These are phyloP conservation scores for Mus caroli DNA, from an alignment of 2,797 vertebrate species.

Conservation along the genomic window DNA sequence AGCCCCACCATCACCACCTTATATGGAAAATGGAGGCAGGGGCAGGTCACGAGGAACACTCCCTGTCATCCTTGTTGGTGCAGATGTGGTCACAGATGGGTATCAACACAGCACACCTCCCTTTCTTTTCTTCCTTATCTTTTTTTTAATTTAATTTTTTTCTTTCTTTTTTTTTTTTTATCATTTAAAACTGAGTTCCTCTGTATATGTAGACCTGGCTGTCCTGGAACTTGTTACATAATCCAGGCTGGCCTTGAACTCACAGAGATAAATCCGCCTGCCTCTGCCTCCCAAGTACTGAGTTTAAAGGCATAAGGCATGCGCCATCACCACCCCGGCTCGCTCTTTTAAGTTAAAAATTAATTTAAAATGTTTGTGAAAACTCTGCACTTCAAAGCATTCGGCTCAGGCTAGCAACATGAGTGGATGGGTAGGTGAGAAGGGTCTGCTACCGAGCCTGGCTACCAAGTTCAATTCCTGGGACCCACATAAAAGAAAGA, in stretches of 20 bases:
- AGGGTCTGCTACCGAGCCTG: neutral
- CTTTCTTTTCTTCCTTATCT: neutral
- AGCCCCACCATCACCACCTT: constrained; percentile 12
- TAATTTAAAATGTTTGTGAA: constrained; percentile 1
- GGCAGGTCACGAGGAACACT: neutral
- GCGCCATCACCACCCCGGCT: neutral
- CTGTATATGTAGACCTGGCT: neutral
- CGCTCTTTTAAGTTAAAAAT: neutral
- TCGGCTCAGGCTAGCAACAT: neutral
- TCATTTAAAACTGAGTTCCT: neutral
- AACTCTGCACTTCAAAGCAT: constrained; percentile 19
- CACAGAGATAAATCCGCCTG: no score
- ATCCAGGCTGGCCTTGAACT: no score
- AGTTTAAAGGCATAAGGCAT: neutral
- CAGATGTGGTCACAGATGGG: neutral
- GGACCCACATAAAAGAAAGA: neutral
- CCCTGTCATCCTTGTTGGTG: neutral
- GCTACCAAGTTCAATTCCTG: neutral
- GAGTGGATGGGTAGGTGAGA: neutral
- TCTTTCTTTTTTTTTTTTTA: neutral
- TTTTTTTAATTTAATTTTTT: neutral
- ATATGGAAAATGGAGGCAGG: neutral
- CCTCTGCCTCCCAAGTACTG: no score
- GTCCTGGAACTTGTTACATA: no score
- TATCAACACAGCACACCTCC: no score